Evolutionary conservation across 2,797 vertebrate genomes (phyloP), one percentile per base, ranked within the genome.

Genomic region (Leuciscus waleckii): DNA sequence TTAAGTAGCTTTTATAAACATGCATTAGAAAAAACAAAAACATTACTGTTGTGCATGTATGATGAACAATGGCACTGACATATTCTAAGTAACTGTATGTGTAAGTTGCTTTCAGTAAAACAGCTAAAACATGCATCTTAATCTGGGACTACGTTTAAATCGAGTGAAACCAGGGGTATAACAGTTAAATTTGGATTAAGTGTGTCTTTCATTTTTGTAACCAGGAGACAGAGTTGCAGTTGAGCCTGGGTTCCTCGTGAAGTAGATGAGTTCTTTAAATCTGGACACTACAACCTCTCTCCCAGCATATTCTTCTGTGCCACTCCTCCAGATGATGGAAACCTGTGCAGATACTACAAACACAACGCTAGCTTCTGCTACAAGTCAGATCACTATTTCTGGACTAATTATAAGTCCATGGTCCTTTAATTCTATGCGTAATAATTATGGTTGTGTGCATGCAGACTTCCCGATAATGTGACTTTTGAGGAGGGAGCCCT

Each of bases 401-500:
- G 39, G 13, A 51, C 37, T 0, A 35, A 41, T 67, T 29, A 17
- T n/a, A 26, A n/a, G 7, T 35, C 29, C 19, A 32, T 68, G 32
- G 6, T 5, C 1, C 8, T 67, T 49, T 65, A 0, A 23, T n/a
- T 56, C 0, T 70, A 4, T 71, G 9, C 8, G 3, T 32, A n/a
- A 26, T 39, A 69, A 9, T n/a, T 39, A 16, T 71, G n/a, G 26
- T 4, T 78, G 7, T 79, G 39, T 84, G 51, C 9, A 9, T n/a
- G 26, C 90, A 99, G 98, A 93, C 94, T 99, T 90, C 98, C 98
- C 35, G 97, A 99, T 85, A 96, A 95, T 2, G 95, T 99, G 90
- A 98, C 97, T 2, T 99, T 95, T 93, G 98, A 99, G 91, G 98
- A 99, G 93, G 98, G 98, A 58, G 98, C 98, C 29, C 94, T 99